Evolutionary conservation across 2,797 vertebrate genomes (phyloP).

Genomic region (Sphenopsis melanotis): DNA sequence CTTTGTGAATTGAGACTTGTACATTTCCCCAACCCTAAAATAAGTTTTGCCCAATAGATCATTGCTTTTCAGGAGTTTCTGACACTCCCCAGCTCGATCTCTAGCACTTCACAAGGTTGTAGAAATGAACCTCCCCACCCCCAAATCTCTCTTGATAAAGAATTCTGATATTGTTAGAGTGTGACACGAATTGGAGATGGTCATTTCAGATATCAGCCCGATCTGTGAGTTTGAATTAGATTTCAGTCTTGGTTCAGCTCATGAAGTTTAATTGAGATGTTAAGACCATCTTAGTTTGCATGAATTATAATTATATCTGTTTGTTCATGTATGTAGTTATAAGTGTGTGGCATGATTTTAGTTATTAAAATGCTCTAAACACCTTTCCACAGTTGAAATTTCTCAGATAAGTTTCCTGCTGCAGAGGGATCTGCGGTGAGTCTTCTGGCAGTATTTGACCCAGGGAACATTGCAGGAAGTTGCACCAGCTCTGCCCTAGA

Average conservation of each 20-base stretch:
- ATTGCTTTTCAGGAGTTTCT: background rate
- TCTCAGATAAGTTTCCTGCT: background rate
- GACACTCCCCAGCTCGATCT: rapidly evolving
- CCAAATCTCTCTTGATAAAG: background rate
- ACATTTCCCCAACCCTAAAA: background rate
- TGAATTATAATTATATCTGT: background rate
- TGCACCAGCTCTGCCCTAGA: rapidly evolving
- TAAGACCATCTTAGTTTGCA: background rate
- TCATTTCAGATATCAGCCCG: rapidly evolving
- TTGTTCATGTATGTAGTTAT: background rate
- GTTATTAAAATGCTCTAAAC: background rate
- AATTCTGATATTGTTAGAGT: background rate
- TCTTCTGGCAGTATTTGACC: background rate
- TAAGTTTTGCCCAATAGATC: background rate
- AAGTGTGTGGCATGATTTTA: background rate
- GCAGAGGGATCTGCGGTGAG: background rate
- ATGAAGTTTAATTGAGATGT: background rate
- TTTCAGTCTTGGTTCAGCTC: background rate
- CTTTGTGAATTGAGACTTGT: background rate
- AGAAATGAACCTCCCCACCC: background rate
- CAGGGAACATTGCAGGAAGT: background rate
- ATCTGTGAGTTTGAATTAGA: background rate
- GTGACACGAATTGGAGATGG: background rate
- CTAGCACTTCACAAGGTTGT: background rate
- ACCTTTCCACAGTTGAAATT: background rate